phyloP scores from a whole-genome alignment of 2,113 vertebrate genomes.

The Syrrhaptes paradoxus region DNA sequence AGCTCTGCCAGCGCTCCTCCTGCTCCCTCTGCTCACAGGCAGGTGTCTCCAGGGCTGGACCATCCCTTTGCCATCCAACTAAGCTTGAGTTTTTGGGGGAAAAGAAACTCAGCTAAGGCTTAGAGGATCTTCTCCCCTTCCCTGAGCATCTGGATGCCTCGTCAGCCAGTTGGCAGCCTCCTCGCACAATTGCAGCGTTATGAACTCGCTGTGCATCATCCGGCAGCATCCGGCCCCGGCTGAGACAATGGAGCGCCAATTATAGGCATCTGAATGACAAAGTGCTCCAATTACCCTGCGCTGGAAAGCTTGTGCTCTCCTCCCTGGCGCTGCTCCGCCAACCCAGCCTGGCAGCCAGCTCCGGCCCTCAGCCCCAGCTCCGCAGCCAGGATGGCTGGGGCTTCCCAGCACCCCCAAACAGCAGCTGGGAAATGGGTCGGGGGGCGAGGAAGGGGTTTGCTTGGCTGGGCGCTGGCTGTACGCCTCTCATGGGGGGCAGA shows the following conservation, averaged over 20 bases:
- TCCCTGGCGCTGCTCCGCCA: neutral
- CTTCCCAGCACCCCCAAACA: neutral
- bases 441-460: neutral
- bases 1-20: neutral
- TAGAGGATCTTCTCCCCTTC: neutral
- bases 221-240: conserved; percentile 63
- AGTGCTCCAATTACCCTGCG: conserved; percentile 78
- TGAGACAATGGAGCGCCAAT: conserved; percentile 74
- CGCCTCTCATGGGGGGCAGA: too few species aligned
- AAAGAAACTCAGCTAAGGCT: fast-evolving
- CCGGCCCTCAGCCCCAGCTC: neutral
- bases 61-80: neutral
- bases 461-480: neutral
- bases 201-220: conserved; percentile 34
- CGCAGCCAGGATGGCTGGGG: fast-evolving
- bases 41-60: neutral
- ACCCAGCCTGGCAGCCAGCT: neutral
- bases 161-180: conserved; percentile 56
- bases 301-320: neutral
- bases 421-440: too few species aligned
- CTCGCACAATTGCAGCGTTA: conserved; percentile 4
- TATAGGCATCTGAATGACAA: conserved; percentile 80
- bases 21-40: fast-evolving
- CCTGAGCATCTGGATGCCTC: conserved; percentile 21
- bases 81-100: neutral